Evolutionary conservation across 2,113 vertebrate genomes (phyloP).

Genomic region (Centropus unirufus): DNA sequence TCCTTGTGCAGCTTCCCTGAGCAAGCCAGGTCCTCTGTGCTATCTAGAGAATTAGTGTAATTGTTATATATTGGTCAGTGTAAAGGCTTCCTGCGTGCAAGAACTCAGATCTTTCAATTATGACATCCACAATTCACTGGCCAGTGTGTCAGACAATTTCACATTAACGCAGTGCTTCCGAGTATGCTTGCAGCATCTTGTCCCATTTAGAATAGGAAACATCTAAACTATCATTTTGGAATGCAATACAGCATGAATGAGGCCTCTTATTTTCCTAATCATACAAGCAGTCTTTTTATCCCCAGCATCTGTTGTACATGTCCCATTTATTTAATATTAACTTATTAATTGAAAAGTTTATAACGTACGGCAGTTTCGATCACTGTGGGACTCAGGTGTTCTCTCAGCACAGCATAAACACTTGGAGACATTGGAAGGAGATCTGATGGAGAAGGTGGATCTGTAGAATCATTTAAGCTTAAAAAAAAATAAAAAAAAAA

Average conservation of each 20-base stretch:
- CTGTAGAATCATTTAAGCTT: slow-evolving; percentile 77
- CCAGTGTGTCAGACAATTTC: neutral
- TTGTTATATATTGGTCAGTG: neutral
- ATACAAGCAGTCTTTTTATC: neutral
- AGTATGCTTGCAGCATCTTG: neutral
- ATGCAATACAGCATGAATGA: neutral
- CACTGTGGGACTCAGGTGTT: slow-evolving; percentile 88
- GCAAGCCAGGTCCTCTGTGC: neutral
- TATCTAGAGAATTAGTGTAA: neutral
- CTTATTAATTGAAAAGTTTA: neutral
- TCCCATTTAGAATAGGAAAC: neutral
- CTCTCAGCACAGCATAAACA: slow-evolving; percentile 90
- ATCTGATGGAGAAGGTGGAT: slow-evolving; percentile 85
- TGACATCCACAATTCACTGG: neutral
- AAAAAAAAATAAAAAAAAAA: neutral
- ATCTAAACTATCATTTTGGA: neutral
- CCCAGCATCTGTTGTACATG: neutral
- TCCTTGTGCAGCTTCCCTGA: neutral
- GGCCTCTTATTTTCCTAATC: neutral
- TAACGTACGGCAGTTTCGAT: slow-evolving; percentile 87
- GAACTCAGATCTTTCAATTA: neutral
- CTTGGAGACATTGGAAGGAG: slow-evolving; percentile 94
- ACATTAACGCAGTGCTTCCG: neutral
- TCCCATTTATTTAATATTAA: neutral
- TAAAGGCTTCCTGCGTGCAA: neutral